Base-by-base conservation (phyloP, 2,113 vertebrate genomes). In the Periophthalmodon schlosseri region DNA sequence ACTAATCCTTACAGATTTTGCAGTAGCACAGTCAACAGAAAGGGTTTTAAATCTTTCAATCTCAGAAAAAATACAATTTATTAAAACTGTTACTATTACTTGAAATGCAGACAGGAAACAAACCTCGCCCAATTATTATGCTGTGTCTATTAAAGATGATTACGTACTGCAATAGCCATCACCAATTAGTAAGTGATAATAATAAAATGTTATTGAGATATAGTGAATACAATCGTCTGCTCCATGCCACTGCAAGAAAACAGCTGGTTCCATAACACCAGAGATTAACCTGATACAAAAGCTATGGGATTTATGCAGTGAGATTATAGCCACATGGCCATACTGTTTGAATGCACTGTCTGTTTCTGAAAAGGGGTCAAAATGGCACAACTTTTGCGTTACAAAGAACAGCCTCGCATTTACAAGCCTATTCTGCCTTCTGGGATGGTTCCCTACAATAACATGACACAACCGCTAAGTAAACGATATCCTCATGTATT, bases 291-390 rank as follows among this genome's bases (percentile, higher is more conserved):
- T 49, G 60, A 80, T 78, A 71, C 13, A 61, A 58, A 76, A 77
- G 52, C 68, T 74, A 36, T 79, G 72, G 68, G 79, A 90, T 89
- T 87, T 79, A 84, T 83, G 65, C 68, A 56, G n/a, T 72, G 78
- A 85, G 83, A 89, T 89, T 79, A 91, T 66, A 74, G 79, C 16
- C 80, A 66, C 74, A 77, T 76, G 28, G 61, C n/a, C 34, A 21
- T 34, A 18, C 28, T 18, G 23, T 28, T 36, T 20, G 1, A 20
- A 39, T 18, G 15, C 28, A 64, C 1, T 34, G 14, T 65, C 39
- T 44, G 39, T 2, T 10, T 44, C 39, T 10, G 39, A 44, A 21
- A 5, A 44, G 34, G 34, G 20, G 28, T 63, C 60, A 63, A 18
- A 8, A 63, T 12, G 34, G 34, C 34, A 36, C 34, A 57, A n/a